Conservation (phyloP, 2,113 vertebrate species). For the Eulacestoma nigropectus region DNA sequence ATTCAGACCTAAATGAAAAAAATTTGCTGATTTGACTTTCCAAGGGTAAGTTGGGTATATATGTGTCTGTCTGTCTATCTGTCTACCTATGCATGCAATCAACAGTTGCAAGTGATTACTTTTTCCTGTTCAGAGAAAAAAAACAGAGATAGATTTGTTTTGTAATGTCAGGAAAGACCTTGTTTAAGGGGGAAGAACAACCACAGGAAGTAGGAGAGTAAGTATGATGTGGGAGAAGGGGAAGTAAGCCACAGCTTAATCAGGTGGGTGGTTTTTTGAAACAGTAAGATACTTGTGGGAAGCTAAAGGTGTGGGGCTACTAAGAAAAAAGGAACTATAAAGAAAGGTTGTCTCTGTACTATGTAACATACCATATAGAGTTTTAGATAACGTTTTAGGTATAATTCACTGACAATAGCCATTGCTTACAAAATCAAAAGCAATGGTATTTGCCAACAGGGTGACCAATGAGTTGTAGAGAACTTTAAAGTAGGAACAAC, state of each 20-base stretch:
- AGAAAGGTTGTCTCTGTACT: neutral
- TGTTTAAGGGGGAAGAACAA: neutral
- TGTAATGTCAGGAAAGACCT: neutral
- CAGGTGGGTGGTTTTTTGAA: neutral
- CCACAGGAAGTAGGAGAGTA: neutral
- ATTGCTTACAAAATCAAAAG: neutral
- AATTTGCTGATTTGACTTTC: neutral
- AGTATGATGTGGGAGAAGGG: neutral
- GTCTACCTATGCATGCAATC: neutral
- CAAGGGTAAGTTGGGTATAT: neutral
- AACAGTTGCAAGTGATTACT: neutral
- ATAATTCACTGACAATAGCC: neutral
- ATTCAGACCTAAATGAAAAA: neutral
- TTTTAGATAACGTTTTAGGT: neutral
- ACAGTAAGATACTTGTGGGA: neutral
- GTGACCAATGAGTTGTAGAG: neutral
- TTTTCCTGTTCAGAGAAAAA: neutral
- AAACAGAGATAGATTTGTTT: neutral
- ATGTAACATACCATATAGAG: neutral
- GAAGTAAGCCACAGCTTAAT: neutral
- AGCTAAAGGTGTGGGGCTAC: neutral
- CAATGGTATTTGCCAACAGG: neutral
- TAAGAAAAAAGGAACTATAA: neutral
- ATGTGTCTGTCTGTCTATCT: neutral
- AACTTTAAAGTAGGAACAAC: neutral